Evolutionary conservation across 2,888 invertebrate genomes (phyloP).

Genomic region (Apocheima hispidaria): DNA sequence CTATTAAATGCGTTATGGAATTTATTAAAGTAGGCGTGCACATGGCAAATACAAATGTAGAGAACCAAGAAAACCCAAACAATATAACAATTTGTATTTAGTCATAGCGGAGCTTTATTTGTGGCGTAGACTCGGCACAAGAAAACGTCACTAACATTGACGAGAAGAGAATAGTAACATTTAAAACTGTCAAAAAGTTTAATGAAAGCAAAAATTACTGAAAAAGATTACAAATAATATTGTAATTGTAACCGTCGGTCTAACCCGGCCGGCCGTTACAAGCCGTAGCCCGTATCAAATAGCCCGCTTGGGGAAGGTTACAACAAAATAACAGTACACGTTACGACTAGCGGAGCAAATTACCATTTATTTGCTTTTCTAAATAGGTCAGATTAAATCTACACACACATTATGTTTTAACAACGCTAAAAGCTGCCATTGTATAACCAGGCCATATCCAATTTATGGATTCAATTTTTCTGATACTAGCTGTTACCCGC

Average conservation of each 20-base stretch:
- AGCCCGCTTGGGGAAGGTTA: conserved; percentile 48
- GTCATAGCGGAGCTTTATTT: conserved; percentile 25
- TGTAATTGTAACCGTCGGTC: conserved; percentile 33
- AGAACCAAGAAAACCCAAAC: conserved; percentile 31
- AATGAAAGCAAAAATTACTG: conserved; percentile 1
- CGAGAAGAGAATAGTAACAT: neutral
- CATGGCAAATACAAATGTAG: conserved; percentile 38
- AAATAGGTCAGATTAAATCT: conserved; percentile 45
- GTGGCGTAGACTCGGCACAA: conserved; percentile 2
- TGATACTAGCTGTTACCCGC: too few species aligned
- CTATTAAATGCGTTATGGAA: conserved; percentile 42
- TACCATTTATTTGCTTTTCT: conserved; percentile 61
- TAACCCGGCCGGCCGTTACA: conserved; percentile 44
- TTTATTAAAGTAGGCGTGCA: conserved; percentile 40
- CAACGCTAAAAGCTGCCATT: neutral
- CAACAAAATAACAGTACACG: conserved; percentile 43
- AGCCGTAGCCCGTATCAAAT: conserved; percentile 47
- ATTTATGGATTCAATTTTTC: too few species aligned
- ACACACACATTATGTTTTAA: conserved; percentile 6
- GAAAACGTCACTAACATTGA: conserved; percentile 8
- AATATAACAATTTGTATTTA: conserved; percentile 30
- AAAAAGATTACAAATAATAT: conserved; percentile 41
- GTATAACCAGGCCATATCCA: too few species aligned
- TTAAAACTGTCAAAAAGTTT: neutral
- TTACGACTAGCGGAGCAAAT: conserved; percentile 55